Conservation (phyloP, 2,797 vertebrate genomes). For the Amniataba percoides region DNA sequence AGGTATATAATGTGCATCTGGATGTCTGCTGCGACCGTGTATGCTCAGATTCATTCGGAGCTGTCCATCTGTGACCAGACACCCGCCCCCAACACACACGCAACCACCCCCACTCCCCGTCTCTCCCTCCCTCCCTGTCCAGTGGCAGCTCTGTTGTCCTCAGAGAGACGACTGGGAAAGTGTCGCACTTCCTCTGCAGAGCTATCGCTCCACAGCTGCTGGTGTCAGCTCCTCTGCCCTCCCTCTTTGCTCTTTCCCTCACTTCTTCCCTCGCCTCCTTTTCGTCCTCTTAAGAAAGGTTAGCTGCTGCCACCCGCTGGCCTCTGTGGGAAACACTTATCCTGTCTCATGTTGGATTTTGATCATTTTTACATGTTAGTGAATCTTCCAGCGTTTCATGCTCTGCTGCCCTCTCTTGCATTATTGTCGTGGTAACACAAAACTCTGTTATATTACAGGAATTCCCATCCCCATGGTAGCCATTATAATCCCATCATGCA, state of each 20-base stretch:
- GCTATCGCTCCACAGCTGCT: slow-evolving; percentile 79
- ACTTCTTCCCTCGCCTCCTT: slow-evolving; percentile 38
- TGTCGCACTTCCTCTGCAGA: slow-evolving; percentile 89
- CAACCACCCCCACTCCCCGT: slow-evolving; percentile 19
- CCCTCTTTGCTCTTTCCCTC: slow-evolving; percentile 63
- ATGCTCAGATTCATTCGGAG: slow-evolving; percentile 52
- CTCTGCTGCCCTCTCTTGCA: neutral
- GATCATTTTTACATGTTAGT: neutral
- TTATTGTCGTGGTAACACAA: neutral
- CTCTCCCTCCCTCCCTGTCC: slow-evolving; percentile 66
- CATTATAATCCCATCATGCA: slow-evolving; percentile 99
- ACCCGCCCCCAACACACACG: slow-evolving; percentile 9
- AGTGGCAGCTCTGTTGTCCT: slow-evolving; percentile 78
- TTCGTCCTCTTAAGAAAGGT: slow-evolving; percentile 31
- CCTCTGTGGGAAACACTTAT: slow-evolving; percentile 35
- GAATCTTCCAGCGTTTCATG: neutral
- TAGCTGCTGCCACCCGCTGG: slow-evolving; percentile 84
- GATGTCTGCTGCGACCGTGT: slow-evolving; percentile 36
- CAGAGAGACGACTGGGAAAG: slow-evolving; percentile 79
- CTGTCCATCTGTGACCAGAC: slow-evolving; percentile 69
- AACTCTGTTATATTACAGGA: slow-evolving; percentile 83
- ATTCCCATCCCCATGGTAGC: slow-evolving; percentile 93
- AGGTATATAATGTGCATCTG: slow-evolving; percentile 53
- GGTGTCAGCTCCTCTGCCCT: slow-evolving; percentile 81
- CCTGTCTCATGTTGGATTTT: neutral